Base-by-base conservation (phyloP, 1,140 invertebrate species). In the Tetraneura akinire region DNA sequence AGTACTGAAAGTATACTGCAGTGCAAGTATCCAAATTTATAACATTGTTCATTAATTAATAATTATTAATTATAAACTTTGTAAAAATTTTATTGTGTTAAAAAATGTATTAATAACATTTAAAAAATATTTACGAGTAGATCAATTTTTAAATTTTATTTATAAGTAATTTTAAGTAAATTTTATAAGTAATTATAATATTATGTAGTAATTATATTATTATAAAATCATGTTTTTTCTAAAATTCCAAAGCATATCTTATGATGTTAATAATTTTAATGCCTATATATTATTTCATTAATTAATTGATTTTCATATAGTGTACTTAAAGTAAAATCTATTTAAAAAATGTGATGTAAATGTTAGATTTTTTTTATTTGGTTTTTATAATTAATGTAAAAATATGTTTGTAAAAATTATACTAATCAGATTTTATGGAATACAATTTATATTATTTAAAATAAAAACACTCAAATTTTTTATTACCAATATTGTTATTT, bases 341-440 rank as follows among this genome's bases (percentile, higher is more conserved):
- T 53, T 23, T 49, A 26, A 53, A 53, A 73, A 53, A 26, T 53
- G 49, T 73, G 47, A 73, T 73, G 45, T 73, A 73, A n/a, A 73
- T 71, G 51, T 53, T 42, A 21, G n/a, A 68, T 68, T 45, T 3
- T 21, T 37, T 21, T 37, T 6, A 68, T 68, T 23, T 47, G 42
- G 6, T 16, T 73, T 51, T 73, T 51, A 73, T 73, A 73, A 71
- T 71, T 32, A n/a, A 73, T 37, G 47, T 73, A 53, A n/a, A 51
- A 66, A 10, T 66, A 73, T 32, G 1, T 32, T 55, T 53, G 18
- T 53, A 53, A 32, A 53, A 73, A 53, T 51, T 53, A 32, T 53
- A 32, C 11, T 53, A 53, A 53, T 26, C 26, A 18, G 21, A 21
- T 1, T 53, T 29, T 4, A n/a, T 21, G 10, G 14, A 47, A 70